A percentile compares a stretch with the other conserved stretches of the same genome.
phyloP scores from a whole-genome alignment of 2,113 vertebrate genomes.

The Etia nguti region DNA sequence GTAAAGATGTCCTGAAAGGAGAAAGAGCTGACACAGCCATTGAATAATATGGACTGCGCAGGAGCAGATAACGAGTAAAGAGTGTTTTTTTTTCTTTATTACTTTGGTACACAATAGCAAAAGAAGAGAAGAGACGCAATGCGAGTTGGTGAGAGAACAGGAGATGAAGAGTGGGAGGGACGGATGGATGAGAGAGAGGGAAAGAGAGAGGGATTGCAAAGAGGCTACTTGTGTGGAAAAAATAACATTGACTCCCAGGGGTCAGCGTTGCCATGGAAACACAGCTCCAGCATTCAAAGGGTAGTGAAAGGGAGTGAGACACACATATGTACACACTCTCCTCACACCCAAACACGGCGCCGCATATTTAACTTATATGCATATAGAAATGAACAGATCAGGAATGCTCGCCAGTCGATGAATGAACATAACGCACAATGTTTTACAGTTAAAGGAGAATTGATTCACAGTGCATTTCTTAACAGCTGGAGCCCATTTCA shows the following conservation, averaged over 20 bases:
- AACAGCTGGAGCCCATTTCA: neutral
- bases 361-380: neutral
- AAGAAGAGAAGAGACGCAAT: neutral
- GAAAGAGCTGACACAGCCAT: neutral
- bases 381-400: neutral
- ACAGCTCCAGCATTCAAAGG: slow-evolving; percentile 71
- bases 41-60: neutral
- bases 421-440: neutral
- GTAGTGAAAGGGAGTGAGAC: slow-evolving; percentile 65
- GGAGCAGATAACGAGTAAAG: neutral
- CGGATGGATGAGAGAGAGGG: neutral
- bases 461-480: neutral
- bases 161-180: slow-evolving; percentile 30
- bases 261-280: slow-evolving; percentile 79
- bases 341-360: neutral
- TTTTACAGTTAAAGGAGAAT: neutral
- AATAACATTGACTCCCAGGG: slow-evolving; percentile 70
- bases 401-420: neutral
- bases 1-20: neutral
- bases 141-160: neutral
- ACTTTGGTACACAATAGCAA: neutral
- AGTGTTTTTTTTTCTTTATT: neutral
- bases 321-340: neutral
- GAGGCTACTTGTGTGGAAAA: slow-evolving; percentile 58
- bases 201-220: slow-evolving; percentile 57